Evolutionary conservation across 2,888 invertebrate genomes (phyloP).

Genomic region (Spodoptera exigua): DNA sequence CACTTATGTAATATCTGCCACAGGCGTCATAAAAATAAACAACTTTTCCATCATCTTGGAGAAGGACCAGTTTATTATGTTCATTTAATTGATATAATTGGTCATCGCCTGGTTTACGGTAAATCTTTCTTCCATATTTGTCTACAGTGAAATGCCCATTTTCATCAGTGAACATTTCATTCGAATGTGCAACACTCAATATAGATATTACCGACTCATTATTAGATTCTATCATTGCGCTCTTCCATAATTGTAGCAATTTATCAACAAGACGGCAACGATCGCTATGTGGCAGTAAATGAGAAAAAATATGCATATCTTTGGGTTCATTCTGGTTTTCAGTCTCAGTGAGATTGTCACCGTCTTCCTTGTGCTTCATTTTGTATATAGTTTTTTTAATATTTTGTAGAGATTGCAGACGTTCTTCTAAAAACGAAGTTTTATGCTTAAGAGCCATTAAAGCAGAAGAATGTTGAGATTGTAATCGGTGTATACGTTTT

Average conservation of each 20-base stretch:
- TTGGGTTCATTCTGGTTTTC: conserved; percentile 10
- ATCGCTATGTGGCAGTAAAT: conserved; percentile 59
- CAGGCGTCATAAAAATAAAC: conserved; percentile 67
- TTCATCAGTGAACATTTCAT: conserved; percentile 60
- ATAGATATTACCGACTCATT: conserved; percentile 64
- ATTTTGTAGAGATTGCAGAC: conserved; percentile 61
- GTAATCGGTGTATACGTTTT: conserved; percentile 54
- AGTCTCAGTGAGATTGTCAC: not conserved
- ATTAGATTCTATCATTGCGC: conserved; percentile 40
- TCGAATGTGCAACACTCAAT: conserved; percentile 58
- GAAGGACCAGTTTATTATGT: conserved; percentile 50
- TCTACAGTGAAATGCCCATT: conserved; percentile 61
- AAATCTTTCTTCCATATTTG: conserved; percentile 65
- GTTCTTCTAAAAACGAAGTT: conserved; percentile 64
- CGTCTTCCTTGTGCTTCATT: conserved; percentile 43
- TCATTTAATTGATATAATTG: conserved; percentile 63
- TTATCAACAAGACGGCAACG: conserved; percentile 63
- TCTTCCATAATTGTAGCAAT: conserved; percentile 61
- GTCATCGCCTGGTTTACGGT: conserved; percentile 41
- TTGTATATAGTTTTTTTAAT: conserved; percentile 53
- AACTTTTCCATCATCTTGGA: conserved; percentile 59
- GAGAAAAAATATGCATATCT: conserved; percentile 61
- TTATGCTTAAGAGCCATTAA: conserved; percentile 63
- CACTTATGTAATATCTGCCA: conserved; percentile 63
- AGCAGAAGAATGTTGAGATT: conserved; percentile 51